phyloP scores from a whole-genome alignment of 1,140 invertebrate genomes.

The Papilio polyxenes region DNA sequence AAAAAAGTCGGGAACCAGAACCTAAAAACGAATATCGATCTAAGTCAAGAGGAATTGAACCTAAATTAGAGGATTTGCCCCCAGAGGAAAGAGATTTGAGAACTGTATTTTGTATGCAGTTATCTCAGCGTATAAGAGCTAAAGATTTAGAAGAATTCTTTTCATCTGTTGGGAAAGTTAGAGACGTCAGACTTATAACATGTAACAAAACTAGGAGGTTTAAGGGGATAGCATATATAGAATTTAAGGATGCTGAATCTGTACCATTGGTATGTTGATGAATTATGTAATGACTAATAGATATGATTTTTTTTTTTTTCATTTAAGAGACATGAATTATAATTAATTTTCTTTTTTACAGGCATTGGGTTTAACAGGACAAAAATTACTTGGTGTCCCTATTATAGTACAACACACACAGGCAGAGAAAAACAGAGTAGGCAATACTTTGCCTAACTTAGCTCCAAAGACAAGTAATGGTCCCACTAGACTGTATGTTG shows the following conservation, averaged over 20 bases:
- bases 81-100: conserved; percentile 98
- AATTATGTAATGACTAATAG: not conserved
- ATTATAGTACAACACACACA: conserved; percentile 99
- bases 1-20: conserved; percentile 62
- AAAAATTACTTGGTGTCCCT: conserved; percentile 97
- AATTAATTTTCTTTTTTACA: conserved; percentile 72
- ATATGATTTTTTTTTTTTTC: not conserved
- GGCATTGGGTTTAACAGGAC: conserved; percentile 97
- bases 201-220: conserved; percentile 99
- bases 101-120: conserved; percentile 99
- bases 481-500: conserved; percentile 98
- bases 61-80: conserved; percentile 88
- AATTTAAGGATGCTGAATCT: conserved; percentile 99
- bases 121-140: conserved; percentile 95
- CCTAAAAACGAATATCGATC: conserved; percentile 67
- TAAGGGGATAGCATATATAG: conserved; percentile 99
- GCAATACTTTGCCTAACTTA: conserved; percentile 90
- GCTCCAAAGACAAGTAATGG: conserved; percentile 92
- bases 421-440: conserved; percentile 98
- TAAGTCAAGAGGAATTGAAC: conserved; percentile 73
- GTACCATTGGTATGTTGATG: conserved; percentile 90
- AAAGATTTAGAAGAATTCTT: conserved; percentile 99
- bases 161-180: conserved; percentile 98
- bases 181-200: conserved; percentile 98
- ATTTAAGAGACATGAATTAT: not conserved